A percentile compares a stretch with the other conserved stretches of the same genome.
phyloP scores from a whole-genome alignment of 53 echinoderm and acorn worm species.

The Echinarachnius parma region DNA sequence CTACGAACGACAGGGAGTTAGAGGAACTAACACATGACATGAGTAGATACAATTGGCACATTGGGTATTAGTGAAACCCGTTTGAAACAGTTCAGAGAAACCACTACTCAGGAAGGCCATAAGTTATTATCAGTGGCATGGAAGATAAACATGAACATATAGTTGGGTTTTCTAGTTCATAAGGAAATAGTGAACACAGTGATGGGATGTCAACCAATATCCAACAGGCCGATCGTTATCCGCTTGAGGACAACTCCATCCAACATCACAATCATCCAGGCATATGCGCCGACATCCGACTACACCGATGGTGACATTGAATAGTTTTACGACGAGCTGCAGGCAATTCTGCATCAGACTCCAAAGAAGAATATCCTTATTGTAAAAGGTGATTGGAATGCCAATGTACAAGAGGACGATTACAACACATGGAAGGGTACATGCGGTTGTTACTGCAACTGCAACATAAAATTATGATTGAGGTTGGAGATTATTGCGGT shows the following conservation, averaged over 20 bases:
- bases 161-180: slow-evolving; percentile 54
- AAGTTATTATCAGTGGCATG: slow-evolving; percentile 40
- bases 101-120: slow-evolving; percentile 17
- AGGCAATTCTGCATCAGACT: slow-evolving; percentile 26
- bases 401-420: slow-evolving; percentile 50
- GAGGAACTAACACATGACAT: slow-evolving; percentile 49
- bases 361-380: slow-evolving; percentile 57
- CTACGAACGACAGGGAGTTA: slow-evolving; percentile 54
- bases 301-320: slow-evolving; percentile 32
- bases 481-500: slow-evolving; percentile 41
- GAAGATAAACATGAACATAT: slow-evolving; percentile 48
- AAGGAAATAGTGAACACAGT: slow-evolving; percentile 26
- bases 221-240: slow-evolving; percentile 47
- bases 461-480: slow-evolving; percentile 35
- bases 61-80: slow-evolving; percentile 46
- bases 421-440: slow-evolving; percentile 20
- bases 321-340: slow-evolving; percentile 47
- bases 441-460: slow-evolving; percentile 30
- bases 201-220: slow-evolving; percentile 44
- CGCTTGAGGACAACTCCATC: slow-evolving; percentile 47
- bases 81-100: slow-evolving; percentile 29
- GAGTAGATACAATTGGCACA: slow-evolving; percentile 45
- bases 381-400: slow-evolving; percentile 58
- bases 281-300: slow-evolving; percentile 47
- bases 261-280: slow-evolving; percentile 61